Conservation (phyloP, 53 echinoderm and acorn worm genomes). For the Mesocentrotus franciscanus region DNA sequence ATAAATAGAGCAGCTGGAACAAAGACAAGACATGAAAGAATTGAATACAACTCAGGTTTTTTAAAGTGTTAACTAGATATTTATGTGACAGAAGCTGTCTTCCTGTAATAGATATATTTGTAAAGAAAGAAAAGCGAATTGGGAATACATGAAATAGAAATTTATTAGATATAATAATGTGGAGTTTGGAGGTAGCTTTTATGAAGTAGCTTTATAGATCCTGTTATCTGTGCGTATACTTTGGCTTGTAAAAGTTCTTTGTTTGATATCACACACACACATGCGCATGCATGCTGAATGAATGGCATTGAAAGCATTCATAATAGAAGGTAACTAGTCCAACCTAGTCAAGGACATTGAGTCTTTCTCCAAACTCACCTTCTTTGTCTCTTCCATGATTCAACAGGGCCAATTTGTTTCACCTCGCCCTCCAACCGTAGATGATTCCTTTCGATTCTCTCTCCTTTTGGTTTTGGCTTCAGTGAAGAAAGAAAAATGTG, state of each 20-base stretch:
- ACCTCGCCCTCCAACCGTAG: not conserved
- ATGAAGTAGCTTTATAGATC: not conserved
- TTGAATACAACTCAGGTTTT: slow-evolving; percentile 55
- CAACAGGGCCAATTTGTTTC: slow-evolving; percentile 4
- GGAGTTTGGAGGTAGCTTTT: not conserved
- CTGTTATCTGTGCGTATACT: not conserved
- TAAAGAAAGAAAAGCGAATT: slow-evolving; percentile 1
- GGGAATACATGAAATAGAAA: not conserved
- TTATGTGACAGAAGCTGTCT: slow-evolving; percentile 48
- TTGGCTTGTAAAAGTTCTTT: slow-evolving; percentile 6
- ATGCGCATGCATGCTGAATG: not conserved
- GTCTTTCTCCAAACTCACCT: slow-evolving; percentile 8
- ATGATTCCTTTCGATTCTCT: not conserved
- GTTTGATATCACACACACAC: not conserved
- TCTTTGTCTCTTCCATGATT: slow-evolving; percentile 28
- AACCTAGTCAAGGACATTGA: not conserved
- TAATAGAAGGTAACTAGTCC: not conserved
- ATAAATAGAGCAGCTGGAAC: slow-evolving; percentile 45
- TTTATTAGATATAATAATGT: not conserved
- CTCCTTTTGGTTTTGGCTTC: not conserved
- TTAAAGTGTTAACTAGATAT: slow-evolving; percentile 53
- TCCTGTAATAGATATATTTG: slow-evolving; percentile 55
- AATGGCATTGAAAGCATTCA: slow-evolving; percentile 21
- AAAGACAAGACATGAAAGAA: not conserved
- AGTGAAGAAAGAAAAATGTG: not conserved